Base-by-base conservation (phyloP, 2,888 invertebrate genomes). In the Drosophila emarginata region DNA sequence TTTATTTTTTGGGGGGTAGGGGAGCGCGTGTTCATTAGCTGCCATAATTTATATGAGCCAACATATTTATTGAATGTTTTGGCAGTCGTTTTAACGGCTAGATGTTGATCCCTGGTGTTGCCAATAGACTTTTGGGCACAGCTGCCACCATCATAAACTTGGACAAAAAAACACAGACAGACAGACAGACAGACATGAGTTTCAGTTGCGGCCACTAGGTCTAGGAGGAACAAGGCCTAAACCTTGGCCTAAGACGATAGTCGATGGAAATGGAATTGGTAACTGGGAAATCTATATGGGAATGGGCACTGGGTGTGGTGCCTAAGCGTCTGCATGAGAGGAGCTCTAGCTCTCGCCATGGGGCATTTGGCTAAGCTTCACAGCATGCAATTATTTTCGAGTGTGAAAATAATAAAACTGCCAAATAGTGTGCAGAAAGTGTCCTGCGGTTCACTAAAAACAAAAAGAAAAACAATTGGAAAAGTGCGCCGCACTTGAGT, bases 401-500 rank as follows among this genome's bases (percentile, higher is more conserved):
- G 89, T 87, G 87, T 88, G 89, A 89, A 88, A 84, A 89, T 88
- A 74, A 87, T 88, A 89, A 88, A 89, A 88, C 73, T 87, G 81
- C 77, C 81, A 72, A 45, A 75, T 72, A 69, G 75, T 73, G 74
- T 72, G 58, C 72, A 78, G 77, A 85, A 78, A 82, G 89, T 90
- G 84, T 89, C 89, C 90, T 90, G 89, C 77, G 81, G 89, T 78
- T 81, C 76, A 70, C 58, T 72, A 63, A 72, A 72, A 67, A 70
- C 77, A 79, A 81, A 74, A 75, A 63, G 71, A 72, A 67, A 70
- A 78, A 79, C 84, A 74, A 75, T 77, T 70, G 80, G 69, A 65
- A 80, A 56, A 77, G 67, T 66, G 56, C 63, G 64, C 64, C 39
- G 74, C 74, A 87, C 87, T 83, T 80, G 83, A 70, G 67, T 72